Conservation (phyloP, 2,888 invertebrate species). For the Dioctria linearis region DNA sequence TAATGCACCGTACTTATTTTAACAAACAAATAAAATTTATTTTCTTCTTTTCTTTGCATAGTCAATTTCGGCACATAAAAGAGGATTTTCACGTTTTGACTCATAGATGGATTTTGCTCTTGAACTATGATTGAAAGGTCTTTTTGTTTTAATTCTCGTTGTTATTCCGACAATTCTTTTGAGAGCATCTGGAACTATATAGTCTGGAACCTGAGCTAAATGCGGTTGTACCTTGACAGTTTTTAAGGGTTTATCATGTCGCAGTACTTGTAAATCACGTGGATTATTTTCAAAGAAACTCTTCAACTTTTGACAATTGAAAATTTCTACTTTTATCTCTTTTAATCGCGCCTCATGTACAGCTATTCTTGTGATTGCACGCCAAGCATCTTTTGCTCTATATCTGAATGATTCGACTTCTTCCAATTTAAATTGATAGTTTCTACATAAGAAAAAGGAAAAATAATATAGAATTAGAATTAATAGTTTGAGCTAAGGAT, state of each 20-base stretch:
- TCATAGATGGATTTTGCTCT: slow-evolving; percentile 67
- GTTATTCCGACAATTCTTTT: slow-evolving; percentile 76
- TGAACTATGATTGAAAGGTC: slow-evolving; percentile 57
- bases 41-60: slow-evolving; percentile 65
- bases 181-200: slow-evolving; percentile 86
- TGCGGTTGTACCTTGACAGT: slow-evolving; percentile 88
- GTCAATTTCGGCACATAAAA: slow-evolving; percentile 68
- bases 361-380: slow-evolving; percentile 93
- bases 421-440: slow-evolving; percentile 94
- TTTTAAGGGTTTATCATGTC: slow-evolving; percentile 89
- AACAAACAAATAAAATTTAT: slow-evolving; percentile 44
- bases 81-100: slow-evolving; percentile 66
- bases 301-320: slow-evolving; percentile 93
- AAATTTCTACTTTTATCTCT: slow-evolving; percentile 94
- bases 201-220: slow-evolving; percentile 93
- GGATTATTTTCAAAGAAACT: slow-evolving; percentile 95
- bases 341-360: slow-evolving; percentile 94
- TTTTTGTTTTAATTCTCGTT: slow-evolving; percentile 58
- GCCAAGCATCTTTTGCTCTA: slow-evolving; percentile 95
- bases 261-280: slow-evolving; percentile 85
- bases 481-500: neutral
- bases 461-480: neutral
- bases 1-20: no score
- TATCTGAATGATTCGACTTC: slow-evolving; percentile 98
- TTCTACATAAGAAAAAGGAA: slow-evolving; percentile 72